Evolutionary conservation across 1,140 invertebrate species (phyloP).

Genomic region (Neuroterus valhalla): DNA sequence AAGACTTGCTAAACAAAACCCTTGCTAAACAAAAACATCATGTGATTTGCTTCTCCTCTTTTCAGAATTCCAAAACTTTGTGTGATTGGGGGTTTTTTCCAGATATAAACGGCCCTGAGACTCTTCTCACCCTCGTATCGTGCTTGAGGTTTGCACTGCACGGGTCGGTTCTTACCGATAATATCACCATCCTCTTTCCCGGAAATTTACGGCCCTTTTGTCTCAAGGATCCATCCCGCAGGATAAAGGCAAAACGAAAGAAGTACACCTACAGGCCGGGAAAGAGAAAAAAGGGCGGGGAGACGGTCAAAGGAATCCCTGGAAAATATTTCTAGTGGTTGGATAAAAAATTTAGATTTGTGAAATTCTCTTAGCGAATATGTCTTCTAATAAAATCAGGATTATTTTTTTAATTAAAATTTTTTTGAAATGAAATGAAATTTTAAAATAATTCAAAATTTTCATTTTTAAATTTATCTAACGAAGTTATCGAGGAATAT

Average conservation of each 20-base stretch:
- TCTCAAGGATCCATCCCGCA: slow-evolving; percentile 7
- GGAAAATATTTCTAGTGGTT: neutral
- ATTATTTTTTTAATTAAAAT: no score
- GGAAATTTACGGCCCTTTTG: slow-evolving; percentile 30
- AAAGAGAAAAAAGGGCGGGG: neutral
- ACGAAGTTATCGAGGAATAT: no score
- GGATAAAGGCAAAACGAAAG: slow-evolving; percentile 6
- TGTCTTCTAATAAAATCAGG: no score
- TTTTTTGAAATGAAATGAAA: no score
- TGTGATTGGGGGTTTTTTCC: neutral
- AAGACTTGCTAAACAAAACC: no score
- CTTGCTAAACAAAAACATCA: no score
- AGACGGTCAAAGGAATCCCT: neutral
- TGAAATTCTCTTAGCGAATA: neutral
- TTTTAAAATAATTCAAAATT: no score
- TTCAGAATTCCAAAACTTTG: no score
- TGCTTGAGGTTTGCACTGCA: slow-evolving; percentile 17
- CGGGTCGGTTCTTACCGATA: slow-evolving; percentile 28
- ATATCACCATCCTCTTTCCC: slow-evolving; percentile 18
- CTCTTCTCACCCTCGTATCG: slow-evolving; percentile 21
- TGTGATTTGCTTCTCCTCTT: no score
- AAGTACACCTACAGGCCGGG: neutral
- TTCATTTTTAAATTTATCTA: no score
- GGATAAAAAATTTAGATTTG: neutral
- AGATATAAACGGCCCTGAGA: slow-evolving; percentile 14